Conservation (phyloP, 2,113 vertebrate genomes). For the Nematolebias whitei region DNA sequence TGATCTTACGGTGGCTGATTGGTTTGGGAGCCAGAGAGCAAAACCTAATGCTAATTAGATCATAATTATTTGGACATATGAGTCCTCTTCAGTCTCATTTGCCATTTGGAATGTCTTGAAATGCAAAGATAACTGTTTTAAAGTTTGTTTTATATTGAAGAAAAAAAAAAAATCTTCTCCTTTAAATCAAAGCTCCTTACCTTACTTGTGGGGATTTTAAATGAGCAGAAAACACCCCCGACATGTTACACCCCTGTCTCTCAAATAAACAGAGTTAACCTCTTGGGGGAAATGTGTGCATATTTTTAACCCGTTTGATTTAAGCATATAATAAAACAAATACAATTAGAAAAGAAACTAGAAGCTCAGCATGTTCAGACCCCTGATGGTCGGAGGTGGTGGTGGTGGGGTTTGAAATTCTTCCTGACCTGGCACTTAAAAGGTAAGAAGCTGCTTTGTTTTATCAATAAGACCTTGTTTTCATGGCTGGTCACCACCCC, state of each 20-base stretch:
- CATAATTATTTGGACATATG: conserved; percentile 29
- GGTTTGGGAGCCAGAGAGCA: conserved; percentile 16
- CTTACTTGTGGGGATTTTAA: conserved; percentile 54
- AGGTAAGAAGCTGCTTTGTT: conserved; percentile 80
- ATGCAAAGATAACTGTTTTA: neutral
- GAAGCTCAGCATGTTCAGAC: conserved; percentile 54
- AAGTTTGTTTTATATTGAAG: conserved; percentile 33
- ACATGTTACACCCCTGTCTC: conserved; percentile 54
- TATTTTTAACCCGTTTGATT: conserved; percentile 69
- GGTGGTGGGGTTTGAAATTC: conserved; percentile 52
- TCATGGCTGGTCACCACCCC: conserved; percentile 96
- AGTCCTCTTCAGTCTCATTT: neutral
- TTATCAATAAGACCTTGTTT: conserved; percentile 94
- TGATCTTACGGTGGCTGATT: conserved; percentile 13
- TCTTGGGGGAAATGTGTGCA: conserved; percentile 59
- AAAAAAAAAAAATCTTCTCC: conserved; percentile 30
- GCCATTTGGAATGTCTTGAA: neutral
- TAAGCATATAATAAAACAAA: conserved; percentile 34
- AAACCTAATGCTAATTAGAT: conserved; percentile 38
- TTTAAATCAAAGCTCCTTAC: conserved; percentile 35
- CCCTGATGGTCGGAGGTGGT: conserved; percentile 43
- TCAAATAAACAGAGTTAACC: conserved; percentile 69
- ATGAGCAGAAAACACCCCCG: conserved; percentile 41
- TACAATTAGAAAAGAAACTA: conserved; percentile 5
- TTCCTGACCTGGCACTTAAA: conserved; percentile 75